Evolutionary conservation across 2,888 invertebrate genomes (phyloP).

Genomic region (Therioaphis trifolii): DNA sequence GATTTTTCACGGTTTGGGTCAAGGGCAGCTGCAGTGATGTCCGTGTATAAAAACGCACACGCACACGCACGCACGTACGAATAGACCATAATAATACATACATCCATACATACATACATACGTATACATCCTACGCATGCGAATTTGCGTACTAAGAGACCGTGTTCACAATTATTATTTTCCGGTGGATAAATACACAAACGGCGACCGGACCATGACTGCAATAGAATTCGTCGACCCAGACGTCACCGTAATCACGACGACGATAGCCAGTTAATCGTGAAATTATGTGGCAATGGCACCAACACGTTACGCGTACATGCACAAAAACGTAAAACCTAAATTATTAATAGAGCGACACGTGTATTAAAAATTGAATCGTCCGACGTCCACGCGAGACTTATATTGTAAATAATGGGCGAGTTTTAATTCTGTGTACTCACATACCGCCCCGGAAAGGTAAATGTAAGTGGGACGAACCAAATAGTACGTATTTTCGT

Average conservation of each 20-base stretch:
- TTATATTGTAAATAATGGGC: too few species aligned
- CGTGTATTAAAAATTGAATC: slow-evolving; percentile 1
- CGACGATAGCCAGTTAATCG: slow-evolving; percentile 4
- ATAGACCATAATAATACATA: too few species aligned
- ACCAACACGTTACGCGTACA: slow-evolving; percentile 25
- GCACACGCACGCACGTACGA: not conserved
- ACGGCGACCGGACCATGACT: slow-evolving; percentile 14
- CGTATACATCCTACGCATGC: too few species aligned
- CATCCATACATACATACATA: too few species aligned
- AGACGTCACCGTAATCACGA: slow-evolving; percentile 17
- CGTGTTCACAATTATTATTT: not conserved
- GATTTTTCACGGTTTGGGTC: not conserved
- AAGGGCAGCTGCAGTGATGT: not conserved
- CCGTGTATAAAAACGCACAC: not conserved
- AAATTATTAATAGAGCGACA: slow-evolving; percentile 60
- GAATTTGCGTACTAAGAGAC: too few species aligned
- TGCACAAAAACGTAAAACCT: slow-evolving; percentile 37
- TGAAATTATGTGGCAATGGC: not conserved
- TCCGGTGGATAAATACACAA: not conserved
- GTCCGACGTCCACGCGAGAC: too few species aligned
- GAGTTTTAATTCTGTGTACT: too few species aligned
- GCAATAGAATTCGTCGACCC: not conserved
- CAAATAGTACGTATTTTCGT: too few species aligned
- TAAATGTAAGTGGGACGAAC: too few species aligned
- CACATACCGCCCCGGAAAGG: too few species aligned